Conservation (phyloP, 2,888 invertebrate genomes). For the Leucophenga montana region DNA sequence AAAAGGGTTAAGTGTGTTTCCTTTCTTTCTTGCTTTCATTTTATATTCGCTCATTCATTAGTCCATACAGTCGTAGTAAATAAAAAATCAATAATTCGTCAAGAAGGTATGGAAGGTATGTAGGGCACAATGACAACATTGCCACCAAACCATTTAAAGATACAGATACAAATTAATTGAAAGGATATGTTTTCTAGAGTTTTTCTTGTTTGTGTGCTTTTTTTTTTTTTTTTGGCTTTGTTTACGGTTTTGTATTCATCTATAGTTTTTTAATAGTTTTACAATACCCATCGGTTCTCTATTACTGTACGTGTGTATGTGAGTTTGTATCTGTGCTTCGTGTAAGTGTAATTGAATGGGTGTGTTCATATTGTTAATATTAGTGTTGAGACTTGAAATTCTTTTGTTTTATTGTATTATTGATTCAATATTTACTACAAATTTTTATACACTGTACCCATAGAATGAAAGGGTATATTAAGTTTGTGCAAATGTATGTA, state of each 20-base stretch:
- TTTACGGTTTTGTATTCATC: no score
- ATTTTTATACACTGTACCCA: no score
- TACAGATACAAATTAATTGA: constrained; percentile 7
- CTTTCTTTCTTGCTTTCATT: constrained; percentile 33
- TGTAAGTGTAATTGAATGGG: not conserved
- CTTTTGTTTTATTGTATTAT: no score
- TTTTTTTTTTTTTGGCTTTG: not conserved
- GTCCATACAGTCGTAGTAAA: constrained; percentile 51
- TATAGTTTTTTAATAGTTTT: no score
- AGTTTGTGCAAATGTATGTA: no score
- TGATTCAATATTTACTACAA: no score
- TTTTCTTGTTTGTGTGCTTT: not conserved
- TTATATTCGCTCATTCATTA: constrained; percentile 62
- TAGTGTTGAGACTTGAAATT: no score
- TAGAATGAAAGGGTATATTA: no score
- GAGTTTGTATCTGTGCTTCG: no score
- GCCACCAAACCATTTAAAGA: not conserved
- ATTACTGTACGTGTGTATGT: no score
- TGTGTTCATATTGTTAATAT: not conserved
- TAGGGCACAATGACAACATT: constrained; percentile 17
- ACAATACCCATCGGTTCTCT: no score
- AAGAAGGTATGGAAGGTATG: constrained; percentile 22
- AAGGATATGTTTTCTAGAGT: not conserved
- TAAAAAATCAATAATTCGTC: constrained; percentile 53
- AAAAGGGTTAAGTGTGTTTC: constrained; percentile 60